Evolutionary conservation across 2,113 vertebrate species (phyloP), one percentile per base, ranked within the genome.

Genomic region (Sorex araneus): DNA sequence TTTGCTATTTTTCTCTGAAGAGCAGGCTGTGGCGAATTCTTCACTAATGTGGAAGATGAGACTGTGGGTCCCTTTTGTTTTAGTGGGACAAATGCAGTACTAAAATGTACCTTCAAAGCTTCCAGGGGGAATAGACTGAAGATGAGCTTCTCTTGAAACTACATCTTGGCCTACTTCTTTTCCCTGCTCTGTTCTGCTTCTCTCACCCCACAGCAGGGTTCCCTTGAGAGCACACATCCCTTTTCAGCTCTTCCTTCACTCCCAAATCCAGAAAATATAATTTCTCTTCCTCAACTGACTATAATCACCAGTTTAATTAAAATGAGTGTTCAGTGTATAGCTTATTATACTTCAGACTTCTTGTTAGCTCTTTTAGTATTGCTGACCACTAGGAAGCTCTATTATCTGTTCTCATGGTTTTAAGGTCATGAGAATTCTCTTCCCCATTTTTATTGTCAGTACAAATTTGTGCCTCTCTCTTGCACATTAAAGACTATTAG

Each of bases 231-330:
- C 16, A n/a, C 5, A 13, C 13, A 15, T 50, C 23, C 60, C 3
- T 0, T 60, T 18, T 57, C 30, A 50, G 47, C 11, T 32, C 71
- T 76, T 84, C 6, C 8, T 89, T 47, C 27, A 30, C 27, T 83
- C 2, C 18, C 2, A 83, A 71, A 70, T 34, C 8, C 84, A 83
- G 36, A 78, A 89, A 47, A 57, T 54, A 9, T 43, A 54, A 30
- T 25, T 85, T 32, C 6, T 84, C 57, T 90, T 87, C 47, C 85
- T 54, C 54, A 73, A 27, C 13, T 64, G 16, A 81, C 86, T 71
- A 64, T 60, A 34, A 60, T 12, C 63, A 50, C 10, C 47, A 6
- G 5, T 85, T 86, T 67, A 47, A 57, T 54, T 77, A 82, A 12
- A 77, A 69, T 50, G 28, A 89, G 12, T 57, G 57, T 30, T 90